phyloP scores from a whole-genome alignment of 2,797 vertebrate genomes.

The Hoplostethus mediterraneus region DNA sequence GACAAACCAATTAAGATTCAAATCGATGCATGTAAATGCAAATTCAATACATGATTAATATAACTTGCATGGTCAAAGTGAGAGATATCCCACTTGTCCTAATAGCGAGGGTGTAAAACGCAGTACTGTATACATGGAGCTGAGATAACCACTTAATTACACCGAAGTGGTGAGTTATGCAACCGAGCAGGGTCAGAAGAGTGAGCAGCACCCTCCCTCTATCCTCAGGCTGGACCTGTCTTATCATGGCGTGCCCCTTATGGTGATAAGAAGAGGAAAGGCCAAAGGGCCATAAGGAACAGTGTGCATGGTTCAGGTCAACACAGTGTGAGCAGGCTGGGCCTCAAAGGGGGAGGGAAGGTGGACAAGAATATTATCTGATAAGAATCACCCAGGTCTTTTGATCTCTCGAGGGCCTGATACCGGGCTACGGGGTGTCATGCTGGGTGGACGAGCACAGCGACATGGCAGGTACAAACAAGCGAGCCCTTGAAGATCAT shows the following conservation, averaged over 20 bases:
- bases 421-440: slow-evolving; percentile 84
- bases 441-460: slow-evolving; percentile 84
- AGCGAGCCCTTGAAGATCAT: slow-evolving; percentile 79
- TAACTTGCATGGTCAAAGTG: slow-evolving; percentile 14
- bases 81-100: slow-evolving; percentile 36
- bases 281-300: slow-evolving; percentile 80
- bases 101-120: slow-evolving; percentile 48
- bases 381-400: slow-evolving; percentile 84
- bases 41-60: slow-evolving; percentile 16
- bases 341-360: slow-evolving; percentile 70
- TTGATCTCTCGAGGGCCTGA: slow-evolving; percentile 85
- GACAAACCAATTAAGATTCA: background rate
- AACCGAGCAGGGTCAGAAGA: slow-evolving; percentile 69
- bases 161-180: slow-evolving; percentile 74
- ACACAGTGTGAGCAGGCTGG: slow-evolving; percentile 74
- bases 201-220: slow-evolving; percentile 72
- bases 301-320: slow-evolving; percentile 78
- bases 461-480: slow-evolving; percentile 88
- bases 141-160: slow-evolving; percentile 71
- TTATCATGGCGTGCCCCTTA: slow-evolving; percentile 75
- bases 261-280: slow-evolving; percentile 86
- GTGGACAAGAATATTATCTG: slow-evolving; percentile 82
- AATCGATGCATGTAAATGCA: background rate
- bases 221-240: slow-evolving; percentile 73
- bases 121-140: slow-evolving; percentile 39